These are phyloP conservation scores for Trichopria drosophilae DNA, from an alignment of 2,888 invertebrate species.

Conservation along the genomic window DNA sequence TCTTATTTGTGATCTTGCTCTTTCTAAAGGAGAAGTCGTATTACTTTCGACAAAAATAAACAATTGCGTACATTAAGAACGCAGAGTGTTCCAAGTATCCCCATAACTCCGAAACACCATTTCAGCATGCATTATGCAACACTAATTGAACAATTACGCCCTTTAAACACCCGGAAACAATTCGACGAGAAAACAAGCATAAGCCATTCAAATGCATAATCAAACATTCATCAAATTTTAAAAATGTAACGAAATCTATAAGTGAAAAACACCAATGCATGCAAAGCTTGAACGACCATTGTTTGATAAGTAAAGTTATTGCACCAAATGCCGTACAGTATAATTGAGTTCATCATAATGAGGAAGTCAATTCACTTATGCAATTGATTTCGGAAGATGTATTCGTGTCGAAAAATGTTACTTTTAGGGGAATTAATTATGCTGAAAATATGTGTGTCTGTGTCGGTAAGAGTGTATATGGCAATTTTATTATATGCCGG, in stretches of 20 bases:
- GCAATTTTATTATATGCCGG: slow-evolving; percentile 1
- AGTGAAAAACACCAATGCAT: no score
- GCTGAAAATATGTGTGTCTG: not conserved
- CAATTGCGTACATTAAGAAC: slow-evolving; percentile 4
- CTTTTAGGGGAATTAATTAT: slow-evolving; percentile 1
- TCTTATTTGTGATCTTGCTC: slow-evolving; percentile 13
- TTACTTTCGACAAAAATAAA: not conserved
- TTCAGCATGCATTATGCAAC: not conserved
- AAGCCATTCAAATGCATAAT: not conserved
- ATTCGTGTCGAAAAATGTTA: no score
- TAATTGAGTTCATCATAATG: no score
- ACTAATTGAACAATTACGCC: not conserved
- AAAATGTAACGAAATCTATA: no score
- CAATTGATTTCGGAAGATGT: no score
- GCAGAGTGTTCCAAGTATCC: not conserved
- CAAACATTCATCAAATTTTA: no score
- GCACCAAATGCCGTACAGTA: no score
- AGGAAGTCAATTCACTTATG: no score
- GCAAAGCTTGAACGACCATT: no score
- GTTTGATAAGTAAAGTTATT: no score
- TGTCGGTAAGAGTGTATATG: not conserved
- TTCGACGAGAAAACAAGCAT: not conserved
- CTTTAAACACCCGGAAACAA: not conserved
- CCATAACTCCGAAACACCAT: not conserved
- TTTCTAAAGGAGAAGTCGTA: slow-evolving; percentile 10